These are phyloP conservation scores for Sinopyrophorus schimmeli DNA, from an alignment of 2,888 invertebrate genomes.

Conservation along the genomic window DNA sequence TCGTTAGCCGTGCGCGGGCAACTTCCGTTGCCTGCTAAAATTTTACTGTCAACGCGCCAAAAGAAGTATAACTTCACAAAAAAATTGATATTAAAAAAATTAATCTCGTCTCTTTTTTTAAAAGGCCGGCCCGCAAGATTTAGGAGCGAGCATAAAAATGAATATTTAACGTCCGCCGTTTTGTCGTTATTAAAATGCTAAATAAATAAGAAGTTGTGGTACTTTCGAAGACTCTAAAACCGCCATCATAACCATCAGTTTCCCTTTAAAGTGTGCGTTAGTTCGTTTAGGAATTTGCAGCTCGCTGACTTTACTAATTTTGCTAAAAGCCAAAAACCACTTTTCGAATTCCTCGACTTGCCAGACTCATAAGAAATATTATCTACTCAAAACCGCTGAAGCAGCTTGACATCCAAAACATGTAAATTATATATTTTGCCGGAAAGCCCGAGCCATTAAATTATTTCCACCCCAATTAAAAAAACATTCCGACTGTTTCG, in stretches of 20 bases:
- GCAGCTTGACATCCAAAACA: slow-evolving; percentile 11
- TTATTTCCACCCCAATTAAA: no score
- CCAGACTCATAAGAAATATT: slow-evolving; percentile 10
- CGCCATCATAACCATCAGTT: slow-evolving; percentile 26
- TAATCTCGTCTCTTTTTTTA: no score
- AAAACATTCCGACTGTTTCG: no score
- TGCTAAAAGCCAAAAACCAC: slow-evolving; percentile 22
- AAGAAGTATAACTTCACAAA: no score
- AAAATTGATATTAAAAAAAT: no score
- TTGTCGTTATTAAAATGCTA: neutral
- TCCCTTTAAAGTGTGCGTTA: slow-evolving; percentile 19
- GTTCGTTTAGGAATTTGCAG: slow-evolving; percentile 22
- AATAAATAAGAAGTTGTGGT: neutral
- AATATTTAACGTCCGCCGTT: no score
- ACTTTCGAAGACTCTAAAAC: slow-evolving; percentile 12
- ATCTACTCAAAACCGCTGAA: slow-evolving; percentile 15
- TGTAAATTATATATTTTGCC: slow-evolving; percentile 18
- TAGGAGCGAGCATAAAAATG: no score
- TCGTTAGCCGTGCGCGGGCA: no score
- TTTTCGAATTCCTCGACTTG: slow-evolving; percentile 11
- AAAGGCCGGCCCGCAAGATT: no score
- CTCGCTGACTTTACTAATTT: slow-evolving; percentile 20
- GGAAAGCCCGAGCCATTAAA: no score
- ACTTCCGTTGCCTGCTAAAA: no score
- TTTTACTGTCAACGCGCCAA: no score